Percentiles rank a stretch among this genome's conserved stretches.
These are phyloP conservation scores for Cherax destructor DNA, from an alignment of 1,140 invertebrate species.

Conservation along the genomic window DNA sequence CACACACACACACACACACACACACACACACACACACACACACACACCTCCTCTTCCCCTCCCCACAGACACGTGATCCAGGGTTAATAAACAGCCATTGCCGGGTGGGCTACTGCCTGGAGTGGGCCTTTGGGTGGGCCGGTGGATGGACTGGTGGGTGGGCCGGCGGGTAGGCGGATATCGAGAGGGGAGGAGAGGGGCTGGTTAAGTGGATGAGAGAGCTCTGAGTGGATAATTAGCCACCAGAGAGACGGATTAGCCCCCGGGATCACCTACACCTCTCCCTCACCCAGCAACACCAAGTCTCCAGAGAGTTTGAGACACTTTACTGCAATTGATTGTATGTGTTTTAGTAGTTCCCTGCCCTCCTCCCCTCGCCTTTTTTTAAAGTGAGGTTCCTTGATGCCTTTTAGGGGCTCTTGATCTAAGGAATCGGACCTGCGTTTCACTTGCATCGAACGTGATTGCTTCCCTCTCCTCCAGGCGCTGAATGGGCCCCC, in stretches of 20 bases:
- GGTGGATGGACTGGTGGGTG: neutral
- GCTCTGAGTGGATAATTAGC: slow-evolving; percentile 35
- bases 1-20: neutral
- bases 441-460: too few relatives aligned
- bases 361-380: too few relatives aligned
- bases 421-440: too few relatives aligned
- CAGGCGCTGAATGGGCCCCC: too few relatives aligned
- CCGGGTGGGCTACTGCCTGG: neutral
- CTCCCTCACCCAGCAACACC: neutral
- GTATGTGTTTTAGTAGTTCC: too few relatives aligned
- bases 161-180: neutral
- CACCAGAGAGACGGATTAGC: slow-evolving; percentile 19
- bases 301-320: too few relatives aligned
- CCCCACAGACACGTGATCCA: slow-evolving; percentile 1
- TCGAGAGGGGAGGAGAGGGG: neutral
- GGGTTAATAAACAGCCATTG: neutral
- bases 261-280: neutral
- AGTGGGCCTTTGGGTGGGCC: neutral
- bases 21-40: neutral
- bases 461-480: too few relatives aligned
- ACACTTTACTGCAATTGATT: too few relatives aligned
- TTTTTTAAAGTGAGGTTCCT: too few relatives aligned
- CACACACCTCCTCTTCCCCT: neutral
- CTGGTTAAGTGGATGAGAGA: slow-evolving; percentile 30
- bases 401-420: too few relatives aligned